Evolutionary conservation across 2,888 invertebrate species (phyloP).

Genomic region (Imbricaverruca yamaguchii): DNA sequence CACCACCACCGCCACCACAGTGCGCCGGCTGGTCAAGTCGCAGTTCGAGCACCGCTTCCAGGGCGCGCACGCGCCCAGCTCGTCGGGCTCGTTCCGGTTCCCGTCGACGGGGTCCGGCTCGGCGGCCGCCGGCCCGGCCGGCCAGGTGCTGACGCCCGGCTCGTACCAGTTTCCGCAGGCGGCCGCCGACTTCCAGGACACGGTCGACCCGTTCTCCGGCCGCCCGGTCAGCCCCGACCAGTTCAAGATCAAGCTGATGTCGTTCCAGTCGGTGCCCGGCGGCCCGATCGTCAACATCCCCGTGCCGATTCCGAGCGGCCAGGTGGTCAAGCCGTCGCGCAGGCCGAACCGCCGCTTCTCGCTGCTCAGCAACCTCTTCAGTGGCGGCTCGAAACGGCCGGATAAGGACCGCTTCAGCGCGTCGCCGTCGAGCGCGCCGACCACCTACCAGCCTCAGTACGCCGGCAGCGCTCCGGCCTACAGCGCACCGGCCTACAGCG

Average conservation of each 20-base stretch:
- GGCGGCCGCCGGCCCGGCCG: background rate
- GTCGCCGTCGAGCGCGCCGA: background rate
- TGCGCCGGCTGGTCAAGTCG: background rate
- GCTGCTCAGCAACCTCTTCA: background rate
- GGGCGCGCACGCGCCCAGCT: background rate
- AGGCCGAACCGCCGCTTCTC: background rate
- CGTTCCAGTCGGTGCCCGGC: slow-evolving; percentile 24
- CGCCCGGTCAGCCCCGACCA: slow-evolving; percentile 1
- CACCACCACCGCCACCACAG: background rate
- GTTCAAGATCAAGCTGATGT: slow-evolving; percentile 21
- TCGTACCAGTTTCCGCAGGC: background rate
- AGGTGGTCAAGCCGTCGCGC: background rate
- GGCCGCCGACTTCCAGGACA: slow-evolving; percentile 1
- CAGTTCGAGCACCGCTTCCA: slow-evolving; percentile 13
- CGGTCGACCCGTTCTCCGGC: slow-evolving; percentile 15
- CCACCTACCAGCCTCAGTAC: background rate
- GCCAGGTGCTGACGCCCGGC: background rate
- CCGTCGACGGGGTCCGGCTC: background rate
- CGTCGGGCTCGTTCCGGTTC: background rate
- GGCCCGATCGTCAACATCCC: slow-evolving; percentile 29
- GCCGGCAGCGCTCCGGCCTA: no score
- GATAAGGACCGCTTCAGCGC: background rate
- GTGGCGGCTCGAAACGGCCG: background rate
- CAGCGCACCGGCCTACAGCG: background rate
- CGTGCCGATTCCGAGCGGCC: slow-evolving; percentile 28